A percentile compares a stretch with the other conserved stretches of the same genome.
These are phyloP conservation scores for Polietes domitor DNA, from an alignment of 2,888 invertebrate genomes.

Conservation along the genomic window DNA sequence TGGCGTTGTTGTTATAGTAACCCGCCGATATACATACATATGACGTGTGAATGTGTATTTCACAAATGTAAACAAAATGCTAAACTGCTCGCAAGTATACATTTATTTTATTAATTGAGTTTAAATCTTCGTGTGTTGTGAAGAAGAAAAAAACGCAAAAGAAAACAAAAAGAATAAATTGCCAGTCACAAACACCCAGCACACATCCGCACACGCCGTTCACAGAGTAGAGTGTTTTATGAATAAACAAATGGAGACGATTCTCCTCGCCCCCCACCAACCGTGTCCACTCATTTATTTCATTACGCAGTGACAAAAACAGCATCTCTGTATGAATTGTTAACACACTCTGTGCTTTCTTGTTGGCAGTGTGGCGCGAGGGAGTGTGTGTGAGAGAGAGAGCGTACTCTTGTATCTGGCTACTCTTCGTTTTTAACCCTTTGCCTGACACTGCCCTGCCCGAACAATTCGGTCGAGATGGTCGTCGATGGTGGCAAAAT, in stretches of 20 bases:
- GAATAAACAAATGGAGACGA: conserved; percentile 28
- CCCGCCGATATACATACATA: neutral
- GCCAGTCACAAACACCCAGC: neutral
- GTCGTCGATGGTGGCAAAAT: neutral
- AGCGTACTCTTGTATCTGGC: neutral
- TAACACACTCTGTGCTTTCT: conserved; percentile 7
- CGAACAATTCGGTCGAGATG: conserved; percentile 41
- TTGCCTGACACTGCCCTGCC: conserved; percentile 62
- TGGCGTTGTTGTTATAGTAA: conserved; percentile 11
- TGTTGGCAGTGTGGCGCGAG: neutral
- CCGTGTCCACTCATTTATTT: neutral
- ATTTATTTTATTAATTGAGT: conserved; percentile 17
- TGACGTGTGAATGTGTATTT: conserved; percentile 4
- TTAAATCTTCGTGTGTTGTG: neutral
- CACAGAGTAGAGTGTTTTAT: neutral
- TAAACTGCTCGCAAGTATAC: conserved; percentile 15
- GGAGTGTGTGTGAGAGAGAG: neutral
- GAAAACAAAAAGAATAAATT: conserved; percentile 14
- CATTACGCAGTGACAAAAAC: neutral
- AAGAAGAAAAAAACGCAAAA: conserved; percentile 4
- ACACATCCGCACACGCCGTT: neutral
- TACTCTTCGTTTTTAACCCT: conserved; percentile 31
- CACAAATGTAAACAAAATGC: conserved; percentile 45
- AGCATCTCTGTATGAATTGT: conserved; percentile 20
- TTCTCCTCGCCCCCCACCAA: neutral